phyloP scores from a whole-genome alignment of 2,113 vertebrate genomes.

The Stegostoma tigrinum region DNA sequence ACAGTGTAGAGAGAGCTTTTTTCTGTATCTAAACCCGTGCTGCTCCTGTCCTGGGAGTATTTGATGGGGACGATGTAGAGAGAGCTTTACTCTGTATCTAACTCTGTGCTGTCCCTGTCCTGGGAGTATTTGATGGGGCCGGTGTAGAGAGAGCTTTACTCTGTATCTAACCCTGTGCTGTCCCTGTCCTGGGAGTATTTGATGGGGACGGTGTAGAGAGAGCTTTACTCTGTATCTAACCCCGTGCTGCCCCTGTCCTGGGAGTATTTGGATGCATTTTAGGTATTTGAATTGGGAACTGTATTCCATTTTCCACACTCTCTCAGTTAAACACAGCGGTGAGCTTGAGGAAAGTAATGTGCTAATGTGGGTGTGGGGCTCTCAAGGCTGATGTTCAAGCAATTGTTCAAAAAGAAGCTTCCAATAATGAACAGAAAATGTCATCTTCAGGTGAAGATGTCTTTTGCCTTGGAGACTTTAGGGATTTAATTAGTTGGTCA shows the following conservation, averaged over 20 bases:
- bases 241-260: neutral
- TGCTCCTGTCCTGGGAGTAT: neutral
- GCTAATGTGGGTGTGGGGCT: neutral
- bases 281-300: neutral
- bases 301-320: neutral
- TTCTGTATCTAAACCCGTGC: neutral
- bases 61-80: neutral
- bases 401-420: neutral
- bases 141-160: slow-evolving; percentile 11
- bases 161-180: neutral
- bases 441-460: neutral
- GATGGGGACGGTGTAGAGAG: neutral
- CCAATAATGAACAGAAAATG: neutral
- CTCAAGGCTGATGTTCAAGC: neutral
- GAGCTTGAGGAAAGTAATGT: neutral
- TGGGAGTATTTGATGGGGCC: neutral
- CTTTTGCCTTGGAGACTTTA: neutral
- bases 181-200: neutral
- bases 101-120: neutral
- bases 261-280: neutral
- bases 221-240: neutral
- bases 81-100: slow-evolving; percentile 6
- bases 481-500: neutral
- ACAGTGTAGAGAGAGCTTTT: neutral
- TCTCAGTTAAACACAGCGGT: neutral